A percentile compares a stretch with the other conserved stretches of the same genome.
Conservation (phyloP, 64 coral and sea anemone species). For the Porites lutea region DNA sequence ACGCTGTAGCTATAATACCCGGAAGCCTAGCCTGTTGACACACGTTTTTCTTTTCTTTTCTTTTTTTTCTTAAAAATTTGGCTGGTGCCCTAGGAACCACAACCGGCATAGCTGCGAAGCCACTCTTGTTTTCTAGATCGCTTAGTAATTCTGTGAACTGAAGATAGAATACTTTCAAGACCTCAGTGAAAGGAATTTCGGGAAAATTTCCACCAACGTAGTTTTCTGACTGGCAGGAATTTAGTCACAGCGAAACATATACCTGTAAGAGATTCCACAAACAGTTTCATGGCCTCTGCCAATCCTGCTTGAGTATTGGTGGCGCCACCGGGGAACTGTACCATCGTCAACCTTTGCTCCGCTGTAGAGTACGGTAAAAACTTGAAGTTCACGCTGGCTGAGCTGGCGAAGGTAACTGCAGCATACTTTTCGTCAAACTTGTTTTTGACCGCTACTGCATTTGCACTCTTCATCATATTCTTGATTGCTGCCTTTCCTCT, state of each 20-base stretch:
- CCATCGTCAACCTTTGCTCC: neutral
- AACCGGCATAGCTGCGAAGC: too few species aligned
- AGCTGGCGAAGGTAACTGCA: neutral
- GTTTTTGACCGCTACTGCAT: neutral
- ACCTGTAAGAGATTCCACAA: conserved; percentile 1
- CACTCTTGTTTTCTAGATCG: too few species aligned
- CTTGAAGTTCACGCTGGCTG: neutral
- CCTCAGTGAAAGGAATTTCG: too few species aligned
- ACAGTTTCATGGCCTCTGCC: conserved; percentile 14
- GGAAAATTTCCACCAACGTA: too few species aligned
- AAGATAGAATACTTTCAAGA: too few species aligned
- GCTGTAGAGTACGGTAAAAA: neutral
- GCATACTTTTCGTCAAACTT: neutral
- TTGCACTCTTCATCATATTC: neutral
- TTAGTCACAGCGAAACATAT: neutral
- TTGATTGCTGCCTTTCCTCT: neutral
- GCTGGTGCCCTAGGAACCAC: too few species aligned
- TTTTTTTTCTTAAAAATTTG: too few species aligned
- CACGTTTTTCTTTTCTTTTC: too few species aligned
- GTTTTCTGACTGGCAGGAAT: too few species aligned
- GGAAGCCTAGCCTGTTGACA: too few species aligned
- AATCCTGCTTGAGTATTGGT: conserved; percentile 32
- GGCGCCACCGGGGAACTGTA: neutral
- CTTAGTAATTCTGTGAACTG: too few species aligned
- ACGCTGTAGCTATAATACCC: too few species aligned